Evolutionary conservation across 2,888 invertebrate genomes (phyloP).

Genomic region (Cataglyphis rosenhaueri): DNA sequence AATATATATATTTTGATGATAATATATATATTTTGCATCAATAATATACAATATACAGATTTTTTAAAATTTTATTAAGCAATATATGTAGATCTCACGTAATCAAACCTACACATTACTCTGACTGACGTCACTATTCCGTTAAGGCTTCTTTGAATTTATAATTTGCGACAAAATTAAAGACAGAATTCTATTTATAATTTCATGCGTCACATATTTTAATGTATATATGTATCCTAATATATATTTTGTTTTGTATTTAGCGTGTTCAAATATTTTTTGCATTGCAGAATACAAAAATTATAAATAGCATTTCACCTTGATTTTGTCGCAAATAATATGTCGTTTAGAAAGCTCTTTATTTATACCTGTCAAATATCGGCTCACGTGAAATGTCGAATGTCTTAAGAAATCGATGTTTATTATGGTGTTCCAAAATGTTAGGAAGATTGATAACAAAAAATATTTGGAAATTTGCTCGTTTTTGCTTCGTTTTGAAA

Average conservation of each 20-base stretch:
- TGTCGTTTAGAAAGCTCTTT: too few relatives aligned
- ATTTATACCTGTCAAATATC: conserved; percentile 73
- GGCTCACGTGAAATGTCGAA: conserved; percentile 63
- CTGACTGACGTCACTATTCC: conserved; percentile 80
- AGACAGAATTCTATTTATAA: background rate
- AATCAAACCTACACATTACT: conserved; percentile 80
- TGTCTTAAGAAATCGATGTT: conserved; percentile 65
- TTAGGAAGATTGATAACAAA: too few relatives aligned
- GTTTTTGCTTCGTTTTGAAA: too few relatives aligned
- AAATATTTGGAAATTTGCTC: too few relatives aligned
- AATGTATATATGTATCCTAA: background rate
- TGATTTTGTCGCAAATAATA: too few relatives aligned
- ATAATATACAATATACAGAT: conserved; percentile 34
- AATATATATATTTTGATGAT: background rate
- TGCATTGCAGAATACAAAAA: background rate
- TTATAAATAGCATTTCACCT: background rate
- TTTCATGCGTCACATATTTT: background rate
- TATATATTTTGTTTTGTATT: background rate
- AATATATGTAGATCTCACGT: conserved; percentile 66
- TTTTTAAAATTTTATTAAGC: background rate
- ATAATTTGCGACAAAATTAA: background rate
- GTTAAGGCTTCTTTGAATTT: conserved; percentile 61
- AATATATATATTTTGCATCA: background rate
- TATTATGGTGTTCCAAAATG: conserved; percentile 43
- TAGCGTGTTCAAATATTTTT: background rate